Percentiles rank a stretch among this genome's conserved stretches.
These are phyloP conservation scores for Pangasius macronema DNA, from an alignment of 2,797 vertebrate genomes.

Conservation along the genomic window DNA sequence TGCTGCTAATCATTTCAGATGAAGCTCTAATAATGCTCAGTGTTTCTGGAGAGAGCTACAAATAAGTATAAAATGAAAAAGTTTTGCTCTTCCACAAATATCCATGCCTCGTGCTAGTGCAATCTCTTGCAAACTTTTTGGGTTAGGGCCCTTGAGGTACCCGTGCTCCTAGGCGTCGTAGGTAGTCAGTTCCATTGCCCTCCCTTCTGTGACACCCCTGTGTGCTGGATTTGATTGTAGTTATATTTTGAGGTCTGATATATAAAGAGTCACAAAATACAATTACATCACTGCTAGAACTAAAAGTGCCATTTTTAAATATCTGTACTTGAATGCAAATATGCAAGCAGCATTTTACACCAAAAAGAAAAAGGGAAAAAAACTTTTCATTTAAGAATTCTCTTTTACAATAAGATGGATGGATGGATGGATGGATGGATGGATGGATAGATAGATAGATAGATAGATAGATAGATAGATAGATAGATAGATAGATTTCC, in stretches of 20 bases:
- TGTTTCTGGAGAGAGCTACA: conserved; percentile 15
- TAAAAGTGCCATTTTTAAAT: neutral
- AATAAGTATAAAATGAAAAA: conserved; percentile 34
- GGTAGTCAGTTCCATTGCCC: neutral
- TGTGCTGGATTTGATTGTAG: neutral
- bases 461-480: neutral
- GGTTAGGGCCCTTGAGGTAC: neutral
- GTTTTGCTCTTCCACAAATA: neutral
- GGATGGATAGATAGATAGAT: neutral
- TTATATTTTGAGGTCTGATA: conserved; percentile 6
- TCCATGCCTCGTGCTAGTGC: neutral
- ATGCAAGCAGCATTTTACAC: neutral
- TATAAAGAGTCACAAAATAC: neutral
- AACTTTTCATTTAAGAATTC: neutral
- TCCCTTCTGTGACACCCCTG: neutral
- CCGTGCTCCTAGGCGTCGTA: neutral
- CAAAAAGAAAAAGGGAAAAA: neutral
- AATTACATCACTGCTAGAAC: neutral
- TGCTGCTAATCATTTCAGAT: conserved; percentile 15
- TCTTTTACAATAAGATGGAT: neutral
- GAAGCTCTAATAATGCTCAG: conserved; percentile 5
- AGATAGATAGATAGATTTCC: neutral
- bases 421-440: neutral
- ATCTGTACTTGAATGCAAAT: neutral
- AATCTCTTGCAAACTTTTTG: neutral